Conservation (phyloP, 2,113 vertebrate genomes). For the Trochalopteron elliotii region DNA sequence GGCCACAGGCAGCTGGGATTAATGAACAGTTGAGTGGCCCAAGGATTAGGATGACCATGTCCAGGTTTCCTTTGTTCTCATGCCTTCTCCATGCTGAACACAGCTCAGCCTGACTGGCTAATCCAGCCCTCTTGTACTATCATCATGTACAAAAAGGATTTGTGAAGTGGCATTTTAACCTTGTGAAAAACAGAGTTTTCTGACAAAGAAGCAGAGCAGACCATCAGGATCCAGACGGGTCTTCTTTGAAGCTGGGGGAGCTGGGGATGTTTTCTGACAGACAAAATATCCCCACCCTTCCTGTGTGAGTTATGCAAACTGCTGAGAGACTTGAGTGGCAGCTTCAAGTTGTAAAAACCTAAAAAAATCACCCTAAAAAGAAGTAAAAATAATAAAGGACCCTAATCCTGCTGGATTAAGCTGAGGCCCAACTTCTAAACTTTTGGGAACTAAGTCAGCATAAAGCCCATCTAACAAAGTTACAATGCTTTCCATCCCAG, state of each 20-base stretch:
- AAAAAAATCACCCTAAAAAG: neutral
- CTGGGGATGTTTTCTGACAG: conserved; percentile 30
- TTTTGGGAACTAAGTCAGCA: conserved; percentile 11
- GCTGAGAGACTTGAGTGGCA: conserved; percentile 19
- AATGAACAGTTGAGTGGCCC: neutral
- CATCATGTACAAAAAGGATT: neutral
- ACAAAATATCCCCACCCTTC: conserved; percentile 18
- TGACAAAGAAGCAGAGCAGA: conserved; percentile 10
- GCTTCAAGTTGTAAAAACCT: conserved; percentile 11
- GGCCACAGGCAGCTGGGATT: neutral
- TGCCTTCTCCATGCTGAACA: neutral
- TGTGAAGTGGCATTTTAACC: neutral
- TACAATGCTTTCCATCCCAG: conserved; percentile 31
- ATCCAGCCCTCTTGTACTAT: neutral
- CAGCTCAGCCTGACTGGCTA: neutral
- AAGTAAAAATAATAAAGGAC: conserved; percentile 55
- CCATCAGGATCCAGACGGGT: neutral
- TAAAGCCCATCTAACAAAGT: conserved; percentile 34
- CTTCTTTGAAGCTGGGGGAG: neutral
- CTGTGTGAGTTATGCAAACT: conserved; percentile 10
- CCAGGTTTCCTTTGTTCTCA: neutral
- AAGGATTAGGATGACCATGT: neutral
- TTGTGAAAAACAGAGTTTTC: neutral
- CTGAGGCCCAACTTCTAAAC: conserved; percentile 27
- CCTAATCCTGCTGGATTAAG: conserved; percentile 58